These are phyloP conservation scores for Pogonognathellus flavescens DNA, from an alignment of 1,140 invertebrate species.

Conservation along the genomic window DNA sequence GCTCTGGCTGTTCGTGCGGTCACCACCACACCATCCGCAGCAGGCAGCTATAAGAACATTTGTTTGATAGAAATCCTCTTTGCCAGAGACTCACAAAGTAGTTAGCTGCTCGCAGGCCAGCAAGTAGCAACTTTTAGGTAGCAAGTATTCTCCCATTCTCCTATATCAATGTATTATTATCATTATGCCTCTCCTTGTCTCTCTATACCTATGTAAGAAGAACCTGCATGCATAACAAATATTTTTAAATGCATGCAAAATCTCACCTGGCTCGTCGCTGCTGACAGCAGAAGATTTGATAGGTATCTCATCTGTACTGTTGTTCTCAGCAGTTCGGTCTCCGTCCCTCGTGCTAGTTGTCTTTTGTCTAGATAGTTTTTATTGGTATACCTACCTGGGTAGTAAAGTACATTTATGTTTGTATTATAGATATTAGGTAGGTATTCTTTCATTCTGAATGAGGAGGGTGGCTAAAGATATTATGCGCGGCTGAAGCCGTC, in stretches of 20 bases:
- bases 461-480: no score
- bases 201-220: neutral
- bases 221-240: constrained; percentile 48
- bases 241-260: constrained; percentile 49
- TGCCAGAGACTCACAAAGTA: no score
- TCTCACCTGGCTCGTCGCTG: constrained; percentile 34
- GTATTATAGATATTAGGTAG: no score
- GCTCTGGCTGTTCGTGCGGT: constrained; percentile 27
- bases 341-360: neutral
- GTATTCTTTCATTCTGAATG: no score
- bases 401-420: no score
- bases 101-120: no score
- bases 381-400: no score
- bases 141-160: no score
- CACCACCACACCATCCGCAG: constrained; percentile 13
- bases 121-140: no score
- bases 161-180: no score
- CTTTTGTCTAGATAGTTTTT: neutral
- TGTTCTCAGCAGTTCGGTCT: neutral
- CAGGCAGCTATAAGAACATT: constrained; percentile 27
- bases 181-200: no score
- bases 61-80: constrained; percentile 41
- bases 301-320: constrained; percentile 18
- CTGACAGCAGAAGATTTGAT: constrained; percentile 45
- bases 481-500: no score